Evolutionary conservation across 1,140 invertebrate genomes (phyloP).

Genomic region (Lasioglossum baleicum): DNA sequence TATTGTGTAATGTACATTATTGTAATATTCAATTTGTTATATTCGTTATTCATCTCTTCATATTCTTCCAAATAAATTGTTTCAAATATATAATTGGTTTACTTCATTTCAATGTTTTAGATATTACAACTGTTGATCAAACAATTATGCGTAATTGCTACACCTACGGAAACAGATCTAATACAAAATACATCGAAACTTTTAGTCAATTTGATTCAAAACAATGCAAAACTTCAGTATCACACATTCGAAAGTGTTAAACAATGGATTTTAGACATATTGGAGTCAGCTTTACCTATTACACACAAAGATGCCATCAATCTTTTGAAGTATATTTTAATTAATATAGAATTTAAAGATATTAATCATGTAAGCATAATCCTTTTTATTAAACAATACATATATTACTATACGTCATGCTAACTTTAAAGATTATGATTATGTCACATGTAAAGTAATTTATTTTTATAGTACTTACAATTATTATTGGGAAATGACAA

Average conservation of each 20-base stretch:
- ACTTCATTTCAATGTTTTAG: slow-evolving; percentile 64
- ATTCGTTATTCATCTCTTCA: not conserved
- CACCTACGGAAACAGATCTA: slow-evolving; percentile 72
- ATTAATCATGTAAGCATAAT: slow-evolving; percentile 62
- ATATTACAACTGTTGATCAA: slow-evolving; percentile 75
- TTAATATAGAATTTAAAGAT: slow-evolving; percentile 58
- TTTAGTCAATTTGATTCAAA: slow-evolving; percentile 73
- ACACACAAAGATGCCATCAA: slow-evolving; percentile 61
- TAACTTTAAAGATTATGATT: slow-evolving; percentile 34
- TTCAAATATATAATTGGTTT: not conserved
- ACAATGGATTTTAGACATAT: slow-evolving; percentile 73
- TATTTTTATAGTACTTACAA: slow-evolving; percentile 64
- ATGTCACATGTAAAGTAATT: slow-evolving; percentile 34
- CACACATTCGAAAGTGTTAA: slow-evolving; percentile 69
- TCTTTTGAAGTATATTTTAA: slow-evolving; percentile 66
- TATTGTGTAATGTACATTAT: no score
- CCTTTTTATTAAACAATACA: slow-evolving; percentile 13
- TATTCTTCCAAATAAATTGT: slow-evolving; percentile 3
- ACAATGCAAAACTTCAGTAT: slow-evolving; percentile 69
- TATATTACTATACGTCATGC: not conserved
- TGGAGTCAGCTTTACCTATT: slow-evolving; percentile 62
- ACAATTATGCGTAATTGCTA: slow-evolving; percentile 73
- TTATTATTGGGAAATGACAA: slow-evolving; percentile 63
- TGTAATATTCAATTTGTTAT: not conserved
- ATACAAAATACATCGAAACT: slow-evolving; percentile 77